Conservation (phyloP, 2,113 vertebrate genomes). For the Thamnaconus septentrionalis region DNA sequence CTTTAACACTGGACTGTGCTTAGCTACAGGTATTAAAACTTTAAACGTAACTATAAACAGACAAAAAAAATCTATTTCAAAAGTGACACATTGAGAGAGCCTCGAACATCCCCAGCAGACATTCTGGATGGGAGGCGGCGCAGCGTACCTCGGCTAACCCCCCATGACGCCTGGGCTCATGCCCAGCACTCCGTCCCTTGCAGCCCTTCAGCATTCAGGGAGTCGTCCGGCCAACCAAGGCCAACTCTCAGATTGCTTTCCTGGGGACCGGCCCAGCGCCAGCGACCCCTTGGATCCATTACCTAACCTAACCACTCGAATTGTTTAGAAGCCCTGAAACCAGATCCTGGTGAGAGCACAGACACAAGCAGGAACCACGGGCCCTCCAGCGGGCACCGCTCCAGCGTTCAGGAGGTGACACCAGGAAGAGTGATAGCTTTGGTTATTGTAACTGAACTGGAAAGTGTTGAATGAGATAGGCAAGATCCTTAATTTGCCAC, state of each 20-base stretch:
- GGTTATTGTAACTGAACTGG: constrained; percentile 17
- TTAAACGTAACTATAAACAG: not conserved
- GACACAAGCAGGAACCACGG: constrained; percentile 48
- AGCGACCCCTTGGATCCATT: constrained; percentile 73
- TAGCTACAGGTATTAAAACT: too few species aligned
- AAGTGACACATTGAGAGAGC: not conserved
- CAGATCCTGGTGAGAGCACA: constrained; percentile 66
- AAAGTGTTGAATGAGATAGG: constrained; percentile 37
- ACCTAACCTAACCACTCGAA: constrained; percentile 73
- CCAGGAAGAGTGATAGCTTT: constrained; percentile 39
- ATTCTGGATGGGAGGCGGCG: not conserved
- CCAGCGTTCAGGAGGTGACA: constrained; percentile 36
- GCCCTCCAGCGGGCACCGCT: constrained; percentile 58
- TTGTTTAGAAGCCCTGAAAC: constrained; percentile 77
- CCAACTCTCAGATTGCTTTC: constrained; percentile 57
- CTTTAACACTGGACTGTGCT: too few species aligned
- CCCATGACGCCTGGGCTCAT: constrained; percentile 41
- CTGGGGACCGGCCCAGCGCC: constrained; percentile 60
- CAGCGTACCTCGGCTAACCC: constrained; percentile 21
- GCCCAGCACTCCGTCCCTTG: constrained; percentile 40
- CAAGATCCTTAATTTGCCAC: constrained; percentile 19
- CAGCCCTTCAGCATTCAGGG: constrained; percentile 41
- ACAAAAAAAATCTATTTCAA: not conserved
- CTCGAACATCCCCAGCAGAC: not conserved
- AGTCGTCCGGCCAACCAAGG: constrained; percentile 23